Conservation (phyloP, 2,113 vertebrate genomes). For the Scortum barcoo region DNA sequence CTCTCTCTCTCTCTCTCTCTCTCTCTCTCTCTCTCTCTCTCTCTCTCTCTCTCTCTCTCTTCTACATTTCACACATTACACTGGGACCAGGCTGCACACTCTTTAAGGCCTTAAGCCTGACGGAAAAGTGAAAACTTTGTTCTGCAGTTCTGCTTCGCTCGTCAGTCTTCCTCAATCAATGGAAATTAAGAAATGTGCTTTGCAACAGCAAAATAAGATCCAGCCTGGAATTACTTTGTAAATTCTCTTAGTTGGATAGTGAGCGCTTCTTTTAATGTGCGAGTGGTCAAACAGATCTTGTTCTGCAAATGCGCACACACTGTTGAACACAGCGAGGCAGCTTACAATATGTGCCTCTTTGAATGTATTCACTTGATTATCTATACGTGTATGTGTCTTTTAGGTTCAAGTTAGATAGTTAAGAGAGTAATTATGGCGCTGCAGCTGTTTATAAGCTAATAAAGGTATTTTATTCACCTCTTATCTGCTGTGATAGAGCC, state of each 20-base stretch:
- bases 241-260: conserved; percentile 43
- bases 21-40: not conserved
- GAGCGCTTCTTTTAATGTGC: conserved; percentile 50
- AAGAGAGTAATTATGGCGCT: conserved; percentile 20
- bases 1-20: conserved; percentile 13
- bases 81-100: not conserved
- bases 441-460: conserved; percentile 55
- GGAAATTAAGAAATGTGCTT: conserved; percentile 66
- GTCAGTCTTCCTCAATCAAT: conserved; percentile 61
- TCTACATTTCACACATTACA: conserved; percentile 48
- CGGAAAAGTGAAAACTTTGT: conserved; percentile 39
- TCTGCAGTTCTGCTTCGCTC: conserved; percentile 32
- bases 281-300: conserved; percentile 36
- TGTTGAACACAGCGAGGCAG: not conserved
- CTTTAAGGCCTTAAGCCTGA: conserved; percentile 26
- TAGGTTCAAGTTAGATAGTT: not conserved
- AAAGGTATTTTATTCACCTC: conserved; percentile 49
- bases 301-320: conserved; percentile 38
- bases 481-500: conserved; percentile 51
- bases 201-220: conserved; percentile 47
- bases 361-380: not conserved
- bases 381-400: not conserved
- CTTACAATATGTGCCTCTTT: not conserved
- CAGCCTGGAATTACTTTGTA: conserved; percentile 40
- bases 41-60: conserved; percentile 2